Evolutionary conservation across 2,797 vertebrate species (phyloP), one percentile per base, ranked within the genome.

Genomic region (Simalia tracyae): DNA sequence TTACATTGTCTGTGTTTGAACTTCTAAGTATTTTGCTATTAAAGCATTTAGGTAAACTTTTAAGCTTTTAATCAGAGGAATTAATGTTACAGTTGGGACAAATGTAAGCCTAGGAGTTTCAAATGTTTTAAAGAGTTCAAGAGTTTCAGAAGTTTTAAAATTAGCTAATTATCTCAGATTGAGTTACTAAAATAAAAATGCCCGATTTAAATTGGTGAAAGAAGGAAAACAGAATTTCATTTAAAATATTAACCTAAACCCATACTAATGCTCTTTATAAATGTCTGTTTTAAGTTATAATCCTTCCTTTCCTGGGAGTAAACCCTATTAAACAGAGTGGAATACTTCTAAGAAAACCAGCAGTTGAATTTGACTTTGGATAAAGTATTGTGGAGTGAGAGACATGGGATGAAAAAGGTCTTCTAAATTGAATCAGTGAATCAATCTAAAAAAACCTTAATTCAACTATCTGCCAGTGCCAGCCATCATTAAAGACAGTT

Each of bases 401-500:
- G 72, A 81, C 36, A 4, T 4, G 4, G 1, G 3, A 7, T 54
- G 2, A 3, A 50, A 90, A 76, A 8, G 76, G 0, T 12, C 90
- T 31, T 72, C 56, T 84, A 84, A 12, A 54, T 91, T 76, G 31
- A 17, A 54, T 81, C 60, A 8, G 4, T 85, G 59, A 89, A 68
- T n/a, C 50, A 31, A 19, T 50, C 46, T 81, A 19, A 66, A 66
- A 66, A 91, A 84, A 86, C 56, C 61, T 93, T 91, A 94, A 94
- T 92, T 94, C 72, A 90, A 60, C n/a, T 68, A 88, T 91, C 91
- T 86, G 66, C 84, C 19, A 91, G 46, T 50, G 86, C 92, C 92
- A 86, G 87, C 89, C 26, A 91, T 54, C 66, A 84, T 88, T 63
- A 57, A 28, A 90, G 87, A 28, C 36, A 87, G 92, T 94, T 93